Base-by-base conservation (phyloP, 1,140 invertebrate species). In the Drosophila orena region DNA sequence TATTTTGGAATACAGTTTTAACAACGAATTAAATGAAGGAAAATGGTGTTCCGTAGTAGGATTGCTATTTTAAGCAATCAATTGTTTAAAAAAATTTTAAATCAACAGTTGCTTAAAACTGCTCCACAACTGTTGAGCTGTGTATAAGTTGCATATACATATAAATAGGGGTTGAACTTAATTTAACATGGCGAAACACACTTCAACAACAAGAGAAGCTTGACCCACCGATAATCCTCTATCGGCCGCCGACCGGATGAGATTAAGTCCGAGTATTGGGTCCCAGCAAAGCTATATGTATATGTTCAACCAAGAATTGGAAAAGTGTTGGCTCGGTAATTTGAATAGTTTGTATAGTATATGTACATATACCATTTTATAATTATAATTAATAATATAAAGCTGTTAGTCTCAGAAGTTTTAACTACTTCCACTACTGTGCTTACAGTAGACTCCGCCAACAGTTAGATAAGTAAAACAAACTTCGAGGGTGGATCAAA, bases 181-280 rank as follows among this genome's bases (percentile, higher is more conserved):
- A 42, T 58, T 58, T 42, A 62, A 42, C 37, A 42, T 62, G 54
- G 57, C 7, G 59, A 62, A 59, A 62, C 34, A 35, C 15, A 24
- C 62, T 27, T 38, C 7, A 4, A 65, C 34, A 49, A 20, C 34
- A 43, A 40, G 24, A 65, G 10, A 14, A 44, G 47, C 65, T 69
- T 17, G 1, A 1, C 8, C 40, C 49, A 44, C n/a, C n/a, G 68
- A 70, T 70, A 57, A 49, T 40, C 20, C 35, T 17, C 53, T 17
- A 17, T 40, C 49, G 38, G 38, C 11, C 14, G 17, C 22, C n/a
- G 24, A 24, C 38, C 59, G 66, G 66, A 70, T 70, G 66, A 70
- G 66, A 70, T 70, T 70, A 70, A 52, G 59, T 20, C 37, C 12
- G 22, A 7, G 17, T 1, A 17, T 17, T 1, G 27, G 14, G 43